phyloP scores from a whole-genome alignment of 2,113 vertebrate species.

The Cepphus grylle region DNA sequence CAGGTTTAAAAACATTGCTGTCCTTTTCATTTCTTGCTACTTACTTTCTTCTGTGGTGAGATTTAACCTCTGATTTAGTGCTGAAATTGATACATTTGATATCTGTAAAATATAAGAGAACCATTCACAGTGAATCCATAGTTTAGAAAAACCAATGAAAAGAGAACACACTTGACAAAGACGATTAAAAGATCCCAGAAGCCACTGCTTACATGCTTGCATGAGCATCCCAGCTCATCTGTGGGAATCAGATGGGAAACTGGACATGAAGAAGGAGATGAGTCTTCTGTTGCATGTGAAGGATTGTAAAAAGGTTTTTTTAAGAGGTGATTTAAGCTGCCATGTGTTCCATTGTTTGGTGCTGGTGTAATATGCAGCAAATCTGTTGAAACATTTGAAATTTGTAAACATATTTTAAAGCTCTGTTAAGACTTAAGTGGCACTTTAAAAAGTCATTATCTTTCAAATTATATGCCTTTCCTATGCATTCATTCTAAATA shows the following conservation, averaged over 20 bases:
- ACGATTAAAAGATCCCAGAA: not conserved
- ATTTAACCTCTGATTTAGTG: constrained; percentile 64
- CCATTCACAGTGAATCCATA: not conserved
- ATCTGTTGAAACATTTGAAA: constrained; percentile 76
- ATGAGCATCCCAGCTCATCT: constrained; percentile 72
- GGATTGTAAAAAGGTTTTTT: constrained; percentile 77
- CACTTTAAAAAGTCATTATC: not conserved
- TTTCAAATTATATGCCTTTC: not conserved
- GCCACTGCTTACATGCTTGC: constrained; percentile 38
- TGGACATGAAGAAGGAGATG: constrained; percentile 68
- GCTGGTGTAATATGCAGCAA: constrained; percentile 84
- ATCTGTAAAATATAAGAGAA: constrained; percentile 46
- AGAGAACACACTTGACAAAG: not conserved
- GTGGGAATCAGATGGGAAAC: not conserved
- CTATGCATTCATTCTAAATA: not conserved
- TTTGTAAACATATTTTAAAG: not conserved
- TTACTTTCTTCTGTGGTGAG: constrained; percentile 70
- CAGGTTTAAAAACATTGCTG: not conserved
- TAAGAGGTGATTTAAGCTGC: constrained; percentile 93
- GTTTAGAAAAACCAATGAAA: not conserved
- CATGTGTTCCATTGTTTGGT: constrained; percentile 93
- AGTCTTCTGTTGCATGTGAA: constrained; percentile 76
- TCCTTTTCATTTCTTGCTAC: not conserved
- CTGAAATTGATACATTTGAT: accelerated
- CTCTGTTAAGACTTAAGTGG: not conserved